These are phyloP conservation scores for Pantelozetes paolii DNA, from an alignment of 2,888 invertebrate genomes.

Conservation along the genomic window DNA sequence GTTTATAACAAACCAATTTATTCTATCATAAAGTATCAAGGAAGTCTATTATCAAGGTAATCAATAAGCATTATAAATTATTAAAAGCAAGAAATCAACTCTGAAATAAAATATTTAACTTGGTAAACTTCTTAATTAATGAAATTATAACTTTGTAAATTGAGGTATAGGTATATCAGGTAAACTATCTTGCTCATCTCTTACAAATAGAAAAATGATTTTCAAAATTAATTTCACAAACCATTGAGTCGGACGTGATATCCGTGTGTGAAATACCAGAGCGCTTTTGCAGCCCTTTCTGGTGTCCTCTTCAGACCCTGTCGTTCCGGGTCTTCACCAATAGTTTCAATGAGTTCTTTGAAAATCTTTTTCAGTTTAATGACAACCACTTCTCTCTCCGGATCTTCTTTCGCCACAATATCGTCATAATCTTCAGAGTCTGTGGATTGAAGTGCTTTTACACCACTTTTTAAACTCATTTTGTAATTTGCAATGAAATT, in stretches of 20 bases:
- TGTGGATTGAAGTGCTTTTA: not conserved
- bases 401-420: not conserved
- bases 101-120: no score
- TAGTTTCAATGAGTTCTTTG: conserved; percentile 63
- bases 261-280: conserved; percentile 98
- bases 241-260: conserved; percentile 65
- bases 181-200: no score
- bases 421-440: conserved; percentile 18
- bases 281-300: conserved; percentile 94
- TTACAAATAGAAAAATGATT: no score
- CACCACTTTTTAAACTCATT: not conserved
- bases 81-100: no score
- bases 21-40: no score
- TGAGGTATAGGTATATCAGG: no score
- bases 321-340: conserved; percentile 87
- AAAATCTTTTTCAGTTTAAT: not conserved
- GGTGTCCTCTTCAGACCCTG: conserved; percentile 94
- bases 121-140: no score
- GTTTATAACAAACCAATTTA: no score
- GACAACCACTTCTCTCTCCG: not conserved
- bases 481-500: not conserved
- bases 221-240: not conserved
- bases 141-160: no score
- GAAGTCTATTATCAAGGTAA: no score
- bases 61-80: no score